phyloP scores from a whole-genome alignment of 2,797 vertebrate genomes.

The Chelidonichthys spinosus region DNA sequence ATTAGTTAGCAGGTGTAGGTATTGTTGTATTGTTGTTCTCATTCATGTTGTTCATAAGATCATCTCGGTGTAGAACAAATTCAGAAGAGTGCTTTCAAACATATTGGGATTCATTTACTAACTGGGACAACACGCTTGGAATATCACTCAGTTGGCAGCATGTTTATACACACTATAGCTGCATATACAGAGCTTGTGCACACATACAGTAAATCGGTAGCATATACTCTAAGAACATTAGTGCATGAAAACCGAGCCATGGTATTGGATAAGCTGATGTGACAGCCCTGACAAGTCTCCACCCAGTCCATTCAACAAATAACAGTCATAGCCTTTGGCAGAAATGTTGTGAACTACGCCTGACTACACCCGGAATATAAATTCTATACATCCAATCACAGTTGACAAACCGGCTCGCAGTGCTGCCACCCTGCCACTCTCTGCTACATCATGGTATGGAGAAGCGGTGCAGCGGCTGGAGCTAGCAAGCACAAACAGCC shows the following conservation, averaged over 20 bases:
- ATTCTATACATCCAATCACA: conserved; percentile 66
- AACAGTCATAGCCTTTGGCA: conserved; percentile 56
- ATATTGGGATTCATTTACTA: not conserved
- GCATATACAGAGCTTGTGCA: conserved; percentile 9
- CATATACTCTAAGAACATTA: conserved; percentile 37
- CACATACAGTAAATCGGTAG: conserved; percentile 7
- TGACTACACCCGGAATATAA: conserved; percentile 54
- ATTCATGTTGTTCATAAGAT: conserved; percentile 24
- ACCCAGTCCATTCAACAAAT: conserved; percentile 74
- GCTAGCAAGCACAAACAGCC: conserved; percentile 53
- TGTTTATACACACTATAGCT: not conserved
- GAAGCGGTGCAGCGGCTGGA: conserved; percentile 26
- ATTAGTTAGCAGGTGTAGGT: conserved; percentile 58
- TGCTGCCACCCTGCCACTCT: conserved; percentile 60
- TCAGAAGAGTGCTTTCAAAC: conserved; percentile 23
- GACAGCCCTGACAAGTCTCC: conserved; percentile 71
- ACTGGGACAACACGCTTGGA: not conserved
- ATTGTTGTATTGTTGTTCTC: conserved; percentile 1
- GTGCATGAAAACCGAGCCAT: conserved; percentile 15
- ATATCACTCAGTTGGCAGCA: not conserved
- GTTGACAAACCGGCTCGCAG: conserved; percentile 61
- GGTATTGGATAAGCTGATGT: conserved; percentile 54
- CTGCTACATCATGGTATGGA: conserved; percentile 46
- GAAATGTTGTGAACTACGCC: conserved; percentile 53
- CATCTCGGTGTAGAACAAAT: conserved; percentile 10